phyloP scores from a whole-genome alignment of 2,797 vertebrate genomes.

The Sebastes diploproa region DNA sequence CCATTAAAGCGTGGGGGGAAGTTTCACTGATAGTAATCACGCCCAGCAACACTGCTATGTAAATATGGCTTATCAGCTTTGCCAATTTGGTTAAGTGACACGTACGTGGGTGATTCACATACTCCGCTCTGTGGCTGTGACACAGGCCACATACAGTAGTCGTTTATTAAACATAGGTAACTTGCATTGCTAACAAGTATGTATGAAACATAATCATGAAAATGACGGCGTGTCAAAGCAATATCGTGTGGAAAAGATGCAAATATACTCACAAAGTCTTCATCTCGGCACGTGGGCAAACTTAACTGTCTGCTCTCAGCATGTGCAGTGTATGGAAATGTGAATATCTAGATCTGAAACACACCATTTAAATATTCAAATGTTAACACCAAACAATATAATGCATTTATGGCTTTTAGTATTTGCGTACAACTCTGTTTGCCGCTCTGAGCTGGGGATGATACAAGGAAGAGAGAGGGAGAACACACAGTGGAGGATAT shows the following conservation, averaged over 20 bases:
- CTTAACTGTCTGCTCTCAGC: conserved; percentile 48
- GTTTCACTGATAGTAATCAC: conserved; percentile 71
- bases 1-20: conserved; percentile 64
- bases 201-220: conserved; percentile 25
- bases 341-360: conserved; percentile 81
- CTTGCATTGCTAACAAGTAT: conserved; percentile 48
- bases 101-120: conserved; percentile 69
- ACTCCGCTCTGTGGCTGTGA: conserved; percentile 37
- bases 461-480: conserved; percentile 51
- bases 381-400: conserved; percentile 80
- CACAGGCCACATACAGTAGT: conserved; percentile 29
- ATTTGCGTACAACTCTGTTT: conserved; percentile 85
- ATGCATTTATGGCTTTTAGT: conserved; percentile 68
- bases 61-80: conserved; percentile 77
- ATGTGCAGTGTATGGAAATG: conserved; percentile 70
- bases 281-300: conserved; percentile 42
- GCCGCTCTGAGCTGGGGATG: conserved; percentile 53
- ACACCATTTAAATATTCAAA: conserved; percentile 85
- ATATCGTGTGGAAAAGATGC: conserved; percentile 29
- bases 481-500: conserved; percentile 25
- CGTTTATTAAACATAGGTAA: conserved; percentile 54
- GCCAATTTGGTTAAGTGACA: conserved; percentile 78
- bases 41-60: conserved; percentile 70
- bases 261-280: conserved; percentile 43
- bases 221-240: conserved; percentile 15